phyloP scores from a whole-genome alignment of 2,113 vertebrate species.

The Alectura lathami region DNA sequence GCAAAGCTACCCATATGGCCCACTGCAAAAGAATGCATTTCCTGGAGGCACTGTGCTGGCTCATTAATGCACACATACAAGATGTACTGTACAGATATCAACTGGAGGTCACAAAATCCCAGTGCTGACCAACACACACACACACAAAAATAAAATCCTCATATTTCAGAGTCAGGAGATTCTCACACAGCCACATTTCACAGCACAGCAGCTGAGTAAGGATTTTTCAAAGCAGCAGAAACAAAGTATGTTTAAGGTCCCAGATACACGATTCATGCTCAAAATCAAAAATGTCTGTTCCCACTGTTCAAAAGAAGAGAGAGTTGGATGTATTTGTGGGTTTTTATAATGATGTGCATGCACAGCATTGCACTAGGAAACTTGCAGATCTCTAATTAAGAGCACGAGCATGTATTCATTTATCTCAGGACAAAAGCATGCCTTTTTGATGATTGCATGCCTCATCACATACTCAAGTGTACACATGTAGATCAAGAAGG shows the following conservation, averaged over 20 bases:
- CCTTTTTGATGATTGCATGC: not conserved
- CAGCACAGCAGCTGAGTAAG: conserved; percentile 42
- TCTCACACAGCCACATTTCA: conserved; percentile 40
- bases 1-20: conserved; percentile 56
- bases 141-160: not conserved
- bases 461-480: fast-evolving
- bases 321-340: not conserved
- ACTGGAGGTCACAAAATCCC: conserved; percentile 48
- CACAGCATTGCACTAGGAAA: not conserved
- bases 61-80: not conserved
- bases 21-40: conserved; percentile 63
- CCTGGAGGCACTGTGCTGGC: conserved; percentile 51
- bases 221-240: conserved; percentile 28
- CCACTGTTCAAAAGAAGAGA: not conserved
- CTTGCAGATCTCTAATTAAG: not conserved
- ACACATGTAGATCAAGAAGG: not conserved
- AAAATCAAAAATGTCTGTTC: conserved; percentile 30
- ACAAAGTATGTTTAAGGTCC: conserved; percentile 10
- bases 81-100: conserved; percentile 39
- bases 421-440: not conserved
- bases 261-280: not conserved
- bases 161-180: conserved; percentile 19
- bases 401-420: not conserved
- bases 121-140: conserved; percentile 10
- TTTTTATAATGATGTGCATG: not conserved